phyloP scores from a whole-genome alignment of 2,888 invertebrate genomes.

The Archips xylosteana region DNA sequence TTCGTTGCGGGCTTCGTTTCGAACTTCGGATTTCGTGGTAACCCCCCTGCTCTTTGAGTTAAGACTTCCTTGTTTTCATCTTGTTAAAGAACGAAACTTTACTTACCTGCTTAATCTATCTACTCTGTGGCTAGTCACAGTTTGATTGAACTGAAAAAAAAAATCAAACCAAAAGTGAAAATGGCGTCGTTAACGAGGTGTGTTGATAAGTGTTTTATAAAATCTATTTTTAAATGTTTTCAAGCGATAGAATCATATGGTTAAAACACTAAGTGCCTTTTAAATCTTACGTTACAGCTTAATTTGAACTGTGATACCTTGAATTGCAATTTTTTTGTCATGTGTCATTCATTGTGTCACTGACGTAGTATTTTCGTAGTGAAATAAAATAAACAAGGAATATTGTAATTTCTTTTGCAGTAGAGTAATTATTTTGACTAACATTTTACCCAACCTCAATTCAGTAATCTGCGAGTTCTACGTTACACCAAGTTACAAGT shows the following conservation, averaged over 20 bases:
- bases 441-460: background rate
- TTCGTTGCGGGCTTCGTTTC: no score
- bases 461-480: background rate
- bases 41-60: no score
- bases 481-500: no score
- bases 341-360: background rate
- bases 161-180: slow-evolving; percentile 48
- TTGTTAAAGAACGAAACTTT: no score
- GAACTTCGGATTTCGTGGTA: no score
- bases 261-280: background rate
- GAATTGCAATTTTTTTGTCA: background rate
- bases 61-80: no score
- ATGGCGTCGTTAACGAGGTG: slow-evolving; percentile 81
- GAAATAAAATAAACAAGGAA: background rate
- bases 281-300: background rate
- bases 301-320: background rate
- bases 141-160: background rate
- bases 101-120: no score
- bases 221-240: background rate
- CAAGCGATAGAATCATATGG: background rate
- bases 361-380: background rate
- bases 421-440: background rate
- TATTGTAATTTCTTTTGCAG: background rate
- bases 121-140: background rate
- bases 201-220: slow-evolving; percentile 49